Evolutionary conservation across 2,888 invertebrate species (phyloP), one percentile per base, ranked within the genome.

Genomic region (Eledona agricola): DNA sequence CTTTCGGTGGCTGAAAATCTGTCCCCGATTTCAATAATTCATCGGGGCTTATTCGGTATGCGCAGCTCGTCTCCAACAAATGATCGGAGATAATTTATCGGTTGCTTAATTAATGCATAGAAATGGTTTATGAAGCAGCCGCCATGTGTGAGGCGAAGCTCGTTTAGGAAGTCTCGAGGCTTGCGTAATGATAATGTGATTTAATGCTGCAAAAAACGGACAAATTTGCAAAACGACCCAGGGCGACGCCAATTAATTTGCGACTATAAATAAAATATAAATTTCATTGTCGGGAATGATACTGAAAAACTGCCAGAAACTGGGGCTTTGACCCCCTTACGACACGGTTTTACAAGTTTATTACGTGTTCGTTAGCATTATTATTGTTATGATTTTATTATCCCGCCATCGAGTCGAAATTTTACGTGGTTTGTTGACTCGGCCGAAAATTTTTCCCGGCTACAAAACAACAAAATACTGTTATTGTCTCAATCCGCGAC

Each of bases 301-400:
- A n/a, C n/a, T n/a, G n/a, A n/a, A n/a, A n/a, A n/a, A n/a, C n/a
- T n/a, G n/a, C n/a, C n/a, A n/a, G n/a, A n/a, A n/a, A n/a, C n/a
- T n/a, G n/a, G n/a, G n/a, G n/a, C n/a, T n/a, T n/a, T n/a, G n/a
- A n/a, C n/a, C n/a, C n/a, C n/a, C n/a, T n/a, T n/a, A n/a, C n/a
- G n/a, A n/a, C n/a, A n/a, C n/a, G n/a, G n/a, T 23, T 37, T 31
- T 31, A 16, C 16, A 11, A 13, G 9, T 31, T 31, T 31, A 13
- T 2, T 31, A 31, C 16, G n/a, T 4, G 31, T 31, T 23, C 31
- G 31, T 31, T 31, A 31, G 12, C 9, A n/a, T n/a, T n/a, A 6
- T 37, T 23, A 37, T 37, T 37, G 35, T 37, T 37, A 37, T 37
- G 22, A 37, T 22, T 37, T 37, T 37, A 37, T 37, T 37, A 37